Conservation (phyloP, 2,888 invertebrate species). For the Ashinkailepas kermadecensis region DNA sequence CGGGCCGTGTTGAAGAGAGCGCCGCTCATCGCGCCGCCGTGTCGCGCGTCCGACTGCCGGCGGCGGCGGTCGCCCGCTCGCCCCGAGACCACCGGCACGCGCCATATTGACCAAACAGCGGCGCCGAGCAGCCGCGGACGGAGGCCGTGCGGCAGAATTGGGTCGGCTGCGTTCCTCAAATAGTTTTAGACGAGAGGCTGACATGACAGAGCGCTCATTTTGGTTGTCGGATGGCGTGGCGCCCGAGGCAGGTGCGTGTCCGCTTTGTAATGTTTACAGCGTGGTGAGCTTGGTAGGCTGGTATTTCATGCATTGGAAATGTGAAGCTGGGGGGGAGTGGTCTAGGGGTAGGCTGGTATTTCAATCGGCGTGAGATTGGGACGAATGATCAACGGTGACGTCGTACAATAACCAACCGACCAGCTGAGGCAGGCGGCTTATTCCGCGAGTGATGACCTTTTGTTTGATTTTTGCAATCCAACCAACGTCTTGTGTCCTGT, state of each 20-base stretch:
- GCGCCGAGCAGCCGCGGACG: background rate
- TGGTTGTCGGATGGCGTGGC: background rate
- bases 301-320: background rate
- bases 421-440: background rate
- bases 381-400: too few species aligned
- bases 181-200: background rate
- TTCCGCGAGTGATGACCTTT: background rate
- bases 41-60: background rate
- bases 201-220: background rate
- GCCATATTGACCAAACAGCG: background rate
- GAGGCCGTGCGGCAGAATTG: background rate
- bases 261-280: background rate
- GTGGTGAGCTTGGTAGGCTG: background rate
- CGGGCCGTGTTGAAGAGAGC: background rate
- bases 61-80: background rate
- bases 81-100: background rate
- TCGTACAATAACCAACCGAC: too few species aligned
- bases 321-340: too few species aligned
- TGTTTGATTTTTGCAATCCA: too few species aligned
- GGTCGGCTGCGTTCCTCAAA: background rate
- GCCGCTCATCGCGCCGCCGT: background rate
- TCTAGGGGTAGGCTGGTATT: too few species aligned
- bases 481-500: too few species aligned
- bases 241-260: background rate
- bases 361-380: too few species aligned